These are phyloP conservation scores for Dendrocincla fuliginosa DNA, from an alignment of 2,797 vertebrate genomes.

Conservation along the genomic window DNA sequence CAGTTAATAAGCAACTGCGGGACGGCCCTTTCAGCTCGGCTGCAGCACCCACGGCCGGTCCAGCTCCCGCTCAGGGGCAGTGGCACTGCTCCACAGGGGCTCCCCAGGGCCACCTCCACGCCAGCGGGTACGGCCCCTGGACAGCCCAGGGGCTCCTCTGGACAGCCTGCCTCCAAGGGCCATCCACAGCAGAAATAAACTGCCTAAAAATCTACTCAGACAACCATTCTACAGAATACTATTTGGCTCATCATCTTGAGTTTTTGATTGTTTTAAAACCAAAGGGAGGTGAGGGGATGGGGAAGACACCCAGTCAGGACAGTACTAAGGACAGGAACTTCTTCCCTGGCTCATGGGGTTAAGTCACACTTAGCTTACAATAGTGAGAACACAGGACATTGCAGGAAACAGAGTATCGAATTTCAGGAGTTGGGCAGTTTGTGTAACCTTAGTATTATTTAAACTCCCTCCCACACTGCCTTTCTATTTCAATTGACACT, in stretches of 20 bases:
- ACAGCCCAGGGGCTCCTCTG: not conserved
- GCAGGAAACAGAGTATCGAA: slow-evolving; percentile 35
- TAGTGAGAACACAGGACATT: not conserved
- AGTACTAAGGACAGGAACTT: not conserved
- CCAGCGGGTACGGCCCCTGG: rapidly evolving
- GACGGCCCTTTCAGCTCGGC: rapidly evolving
- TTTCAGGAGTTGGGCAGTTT: slow-evolving; percentile 44
- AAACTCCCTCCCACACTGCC: not conserved
- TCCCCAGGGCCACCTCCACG: not conserved
- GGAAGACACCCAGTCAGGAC: not conserved
- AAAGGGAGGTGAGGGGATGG: not conserved
- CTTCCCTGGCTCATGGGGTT: not conserved
- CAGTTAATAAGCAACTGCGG: not conserved
- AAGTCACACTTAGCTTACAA: slow-evolving; percentile 15
- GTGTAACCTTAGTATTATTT: slow-evolving; percentile 37
- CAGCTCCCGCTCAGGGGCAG: not conserved
- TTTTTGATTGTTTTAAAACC: not conserved
- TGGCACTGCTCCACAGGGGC: rapidly evolving
- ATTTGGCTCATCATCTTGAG: no score
- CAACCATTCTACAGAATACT: not conserved
- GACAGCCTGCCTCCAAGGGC: not conserved
- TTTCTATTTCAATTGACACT: slow-evolving; percentile 17
- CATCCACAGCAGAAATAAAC: not conserved
- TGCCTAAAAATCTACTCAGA: not conserved
- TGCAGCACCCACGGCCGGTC: rapidly evolving